Conservation (phyloP, 1,140 invertebrate species). For the Musca domestica region DNA sequence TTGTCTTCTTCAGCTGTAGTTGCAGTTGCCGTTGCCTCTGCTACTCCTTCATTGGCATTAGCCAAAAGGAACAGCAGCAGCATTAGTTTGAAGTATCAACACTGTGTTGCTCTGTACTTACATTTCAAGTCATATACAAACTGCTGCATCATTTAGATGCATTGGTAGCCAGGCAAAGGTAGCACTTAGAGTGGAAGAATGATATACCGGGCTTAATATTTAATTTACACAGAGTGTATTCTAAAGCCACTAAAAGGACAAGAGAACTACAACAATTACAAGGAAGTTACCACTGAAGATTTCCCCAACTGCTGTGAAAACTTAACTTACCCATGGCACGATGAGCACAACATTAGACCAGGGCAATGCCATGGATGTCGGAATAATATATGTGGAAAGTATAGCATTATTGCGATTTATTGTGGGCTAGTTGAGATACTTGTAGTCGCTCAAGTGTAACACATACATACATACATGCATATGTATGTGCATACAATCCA, state of each 20-base stretch:
- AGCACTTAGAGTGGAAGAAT: not conserved
- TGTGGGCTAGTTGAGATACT: slow-evolving; percentile 1
- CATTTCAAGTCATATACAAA: too few species aligned
- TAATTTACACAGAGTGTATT: slow-evolving; percentile 13
- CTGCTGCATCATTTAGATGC: too few species aligned
- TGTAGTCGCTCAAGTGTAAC: not conserved
- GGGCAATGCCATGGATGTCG: too few species aligned
- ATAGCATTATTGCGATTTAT: not conserved
- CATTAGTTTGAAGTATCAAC: not conserved
- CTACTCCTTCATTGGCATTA: not conserved
- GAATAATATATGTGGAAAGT: not conserved
- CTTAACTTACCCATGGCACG: not conserved
- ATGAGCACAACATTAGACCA: not conserved
- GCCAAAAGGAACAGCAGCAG: not conserved
- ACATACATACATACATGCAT: not conserved
- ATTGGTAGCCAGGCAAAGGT: not conserved
- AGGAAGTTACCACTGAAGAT: too few species aligned
- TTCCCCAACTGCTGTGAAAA: not conserved
- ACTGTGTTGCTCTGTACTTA: not conserved
- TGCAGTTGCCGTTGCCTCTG: too few species aligned
- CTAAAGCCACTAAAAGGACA: not conserved
- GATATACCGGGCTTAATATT: slow-evolving; percentile 12
- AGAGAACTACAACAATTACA: too few species aligned
- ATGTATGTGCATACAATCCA: not conserved
- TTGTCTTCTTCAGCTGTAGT: too few species aligned